These are phyloP conservation scores for Nyctereutes procyonoides DNA, from an alignment of 2,113 vertebrate species.

Conservation along the genomic window DNA sequence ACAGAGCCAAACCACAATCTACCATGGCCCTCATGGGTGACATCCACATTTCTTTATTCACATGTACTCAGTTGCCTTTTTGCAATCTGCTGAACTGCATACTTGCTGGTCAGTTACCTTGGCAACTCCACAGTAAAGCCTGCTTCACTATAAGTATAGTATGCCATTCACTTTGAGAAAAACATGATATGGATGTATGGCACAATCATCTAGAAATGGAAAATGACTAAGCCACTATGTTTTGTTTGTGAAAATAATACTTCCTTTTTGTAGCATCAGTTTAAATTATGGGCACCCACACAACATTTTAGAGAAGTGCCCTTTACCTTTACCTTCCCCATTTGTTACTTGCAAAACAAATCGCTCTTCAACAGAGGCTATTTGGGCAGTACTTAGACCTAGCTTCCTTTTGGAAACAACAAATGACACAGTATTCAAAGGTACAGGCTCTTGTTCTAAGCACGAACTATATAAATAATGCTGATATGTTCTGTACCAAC, in stretches of 20 bases:
- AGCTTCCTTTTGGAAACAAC: constrained; percentile 66
- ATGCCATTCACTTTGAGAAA: constrained; percentile 60
- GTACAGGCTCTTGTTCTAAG: constrained; percentile 40
- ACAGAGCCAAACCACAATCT: constrained; percentile 40
- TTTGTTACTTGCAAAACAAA: constrained; percentile 67
- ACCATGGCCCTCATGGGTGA: neutral
- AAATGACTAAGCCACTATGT: constrained; percentile 72
- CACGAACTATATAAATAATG: neutral
- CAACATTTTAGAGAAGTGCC: constrained; percentile 31
- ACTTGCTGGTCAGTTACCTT: constrained; percentile 79
- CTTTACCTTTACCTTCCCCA: constrained; percentile 12
- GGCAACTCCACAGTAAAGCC: constrained; percentile 72
- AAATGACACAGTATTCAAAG: constrained; percentile 35
- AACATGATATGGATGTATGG: constrained; percentile 71
- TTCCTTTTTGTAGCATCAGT: constrained; percentile 58
- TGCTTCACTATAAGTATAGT: constrained; percentile 58
- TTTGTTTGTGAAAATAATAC: constrained; percentile 74
- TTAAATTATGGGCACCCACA: constrained; percentile 65
- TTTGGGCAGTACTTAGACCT: constrained; percentile 50
- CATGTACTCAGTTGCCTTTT: constrained; percentile 54
- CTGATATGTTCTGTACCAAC: neutral
- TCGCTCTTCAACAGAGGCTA: neutral
- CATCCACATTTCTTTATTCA: constrained; percentile 63
- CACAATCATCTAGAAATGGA: constrained; percentile 70
- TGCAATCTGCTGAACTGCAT: constrained; percentile 49